Percentiles rank a stretch among this genome's conserved stretches.
These are phyloP conservation scores for Sciurus vulgaris DNA, from an alignment of 2,797 vertebrate species.

Conservation along the genomic window DNA sequence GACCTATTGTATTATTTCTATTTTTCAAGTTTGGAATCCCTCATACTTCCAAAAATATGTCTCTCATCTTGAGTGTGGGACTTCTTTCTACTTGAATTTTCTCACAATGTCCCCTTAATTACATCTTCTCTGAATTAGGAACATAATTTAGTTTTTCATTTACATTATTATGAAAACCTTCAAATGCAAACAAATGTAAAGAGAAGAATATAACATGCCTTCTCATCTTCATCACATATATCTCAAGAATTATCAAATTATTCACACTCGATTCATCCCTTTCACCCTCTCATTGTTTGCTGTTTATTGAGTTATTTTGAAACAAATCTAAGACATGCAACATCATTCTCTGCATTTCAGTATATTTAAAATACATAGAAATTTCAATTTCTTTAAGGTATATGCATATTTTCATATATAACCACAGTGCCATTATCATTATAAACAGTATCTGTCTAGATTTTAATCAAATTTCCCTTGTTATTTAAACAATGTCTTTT, in stretches of 20 bases:
- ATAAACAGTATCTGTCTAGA: neutral
- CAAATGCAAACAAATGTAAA: neutral
- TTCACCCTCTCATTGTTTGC: neutral
- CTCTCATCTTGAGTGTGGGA: neutral
- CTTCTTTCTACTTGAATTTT: neutral
- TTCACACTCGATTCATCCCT: neutral
- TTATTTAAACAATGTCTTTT: neutral
- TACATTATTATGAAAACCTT: neutral
- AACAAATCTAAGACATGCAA: neutral
- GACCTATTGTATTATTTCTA: neutral
- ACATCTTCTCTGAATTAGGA: neutral
- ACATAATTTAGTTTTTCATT: neutral
- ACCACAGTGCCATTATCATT: neutral
- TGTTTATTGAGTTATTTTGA: neutral
- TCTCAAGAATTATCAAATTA: neutral
- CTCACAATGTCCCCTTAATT: neutral
- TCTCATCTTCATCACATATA: neutral
- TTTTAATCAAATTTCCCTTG: neutral
- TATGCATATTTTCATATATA: neutral
- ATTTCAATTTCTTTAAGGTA: neutral
- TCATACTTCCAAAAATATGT: neutral
- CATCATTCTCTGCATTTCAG: neutral
- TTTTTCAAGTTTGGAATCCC: neutral
- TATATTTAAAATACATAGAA: neutral
- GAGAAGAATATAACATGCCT: neutral